These are phyloP conservation scores for Ptilodon capucinus DNA, from an alignment of 2,888 invertebrate species.

Conservation along the genomic window DNA sequence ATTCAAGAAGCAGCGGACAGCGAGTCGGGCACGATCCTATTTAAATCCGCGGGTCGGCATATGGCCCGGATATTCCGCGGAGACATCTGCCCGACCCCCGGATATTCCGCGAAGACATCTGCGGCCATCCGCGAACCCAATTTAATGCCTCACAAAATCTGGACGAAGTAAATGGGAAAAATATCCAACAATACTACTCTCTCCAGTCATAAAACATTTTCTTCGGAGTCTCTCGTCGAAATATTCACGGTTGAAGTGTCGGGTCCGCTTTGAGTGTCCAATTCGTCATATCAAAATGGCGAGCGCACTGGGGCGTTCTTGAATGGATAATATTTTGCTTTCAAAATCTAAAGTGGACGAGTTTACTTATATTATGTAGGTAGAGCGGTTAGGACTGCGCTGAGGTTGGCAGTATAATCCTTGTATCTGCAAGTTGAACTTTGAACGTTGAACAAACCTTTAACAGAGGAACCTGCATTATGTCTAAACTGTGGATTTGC, in stretches of 20 bases:
- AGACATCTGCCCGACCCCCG: slow-evolving; percentile 65
- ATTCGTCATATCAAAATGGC: slow-evolving; percentile 7
- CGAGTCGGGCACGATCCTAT: slow-evolving; percentile 37
- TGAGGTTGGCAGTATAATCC: not conserved
- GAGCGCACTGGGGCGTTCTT: not conserved
- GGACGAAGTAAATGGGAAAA: slow-evolving; percentile 62
- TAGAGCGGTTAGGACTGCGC: not conserved
- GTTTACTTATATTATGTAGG: not conserved
- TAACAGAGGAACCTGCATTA: no score
- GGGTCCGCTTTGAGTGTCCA: slow-evolving; percentile 6
- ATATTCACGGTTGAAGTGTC: slow-evolving; percentile 15
- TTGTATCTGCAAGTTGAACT: not conserved
- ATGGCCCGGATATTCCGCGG: slow-evolving; percentile 53
- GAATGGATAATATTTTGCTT: not conserved
- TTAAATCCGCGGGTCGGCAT: slow-evolving; percentile 51
- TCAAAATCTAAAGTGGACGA: not conserved
- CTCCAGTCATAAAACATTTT: not conserved
- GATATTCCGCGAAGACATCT: slow-evolving; percentile 66
- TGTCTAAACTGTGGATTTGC: no score
- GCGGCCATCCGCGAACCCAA: slow-evolving; percentile 68
- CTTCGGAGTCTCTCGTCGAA: not conserved
- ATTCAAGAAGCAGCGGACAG: slow-evolving; percentile 15
- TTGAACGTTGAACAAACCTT: no score
- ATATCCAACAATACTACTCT: not conserved
- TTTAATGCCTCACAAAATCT: slow-evolving; percentile 72